Evolutionary conservation across 2,797 vertebrate genomes (phyloP).

Genomic region (Gambusia yucatana): DNA sequence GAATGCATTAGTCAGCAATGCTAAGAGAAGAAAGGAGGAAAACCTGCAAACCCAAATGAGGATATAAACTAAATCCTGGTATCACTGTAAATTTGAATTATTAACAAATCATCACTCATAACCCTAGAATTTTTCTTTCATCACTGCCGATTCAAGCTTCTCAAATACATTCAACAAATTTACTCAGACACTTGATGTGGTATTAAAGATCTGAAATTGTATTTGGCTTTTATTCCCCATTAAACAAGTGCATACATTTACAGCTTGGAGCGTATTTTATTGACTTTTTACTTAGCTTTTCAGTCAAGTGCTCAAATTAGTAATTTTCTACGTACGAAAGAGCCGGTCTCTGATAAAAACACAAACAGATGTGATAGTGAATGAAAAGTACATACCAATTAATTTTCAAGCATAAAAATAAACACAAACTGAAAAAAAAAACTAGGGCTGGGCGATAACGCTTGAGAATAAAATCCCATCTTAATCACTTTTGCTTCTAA

Average conservation of each 20-base stretch:
- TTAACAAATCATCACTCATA: neutral
- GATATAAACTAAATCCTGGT: neutral
- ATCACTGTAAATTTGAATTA: neutral
- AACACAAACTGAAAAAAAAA: constrained; percentile 54
- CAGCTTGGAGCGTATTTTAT: constrained; percentile 89
- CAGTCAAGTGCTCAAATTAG: constrained; percentile 94
- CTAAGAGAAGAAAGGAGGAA: neutral
- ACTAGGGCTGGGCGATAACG: no score
- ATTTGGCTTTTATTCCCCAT: constrained; percentile 70
- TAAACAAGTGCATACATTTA: constrained; percentile 96
- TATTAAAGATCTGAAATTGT: constrained; percentile 96
- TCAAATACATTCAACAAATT: constrained; percentile 37
- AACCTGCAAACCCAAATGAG: neutral
- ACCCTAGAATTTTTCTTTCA: neutral
- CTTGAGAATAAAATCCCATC: no score
- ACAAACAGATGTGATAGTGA: constrained; percentile 10
- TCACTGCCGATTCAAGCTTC: constrained; percentile 36
- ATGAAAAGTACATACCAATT: constrained; percentile 45
- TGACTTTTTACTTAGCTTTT: constrained; percentile 39
- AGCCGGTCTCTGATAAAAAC: constrained; percentile 69
- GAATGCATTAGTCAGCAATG: neutral
- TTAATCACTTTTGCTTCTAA: neutral
- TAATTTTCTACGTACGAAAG: constrained; percentile 91
- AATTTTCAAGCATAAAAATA: constrained; percentile 59
- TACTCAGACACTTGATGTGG: constrained; percentile 82